A percentile compares a stretch with the other conserved stretches of the same genome.
Conservation (phyloP, 2,888 invertebrate genomes). For the Agrotis puta region DNA sequence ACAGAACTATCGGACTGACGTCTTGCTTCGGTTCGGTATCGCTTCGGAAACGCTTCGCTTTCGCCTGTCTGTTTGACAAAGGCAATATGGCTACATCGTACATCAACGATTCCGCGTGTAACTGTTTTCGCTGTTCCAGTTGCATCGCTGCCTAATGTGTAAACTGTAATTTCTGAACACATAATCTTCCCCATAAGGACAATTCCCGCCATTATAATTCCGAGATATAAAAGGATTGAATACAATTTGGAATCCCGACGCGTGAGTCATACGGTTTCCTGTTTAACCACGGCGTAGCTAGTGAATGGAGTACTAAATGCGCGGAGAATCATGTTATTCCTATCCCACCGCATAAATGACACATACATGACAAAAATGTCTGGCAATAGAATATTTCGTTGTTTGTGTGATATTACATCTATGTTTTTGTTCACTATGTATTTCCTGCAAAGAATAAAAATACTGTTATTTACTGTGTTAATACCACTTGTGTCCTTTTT, state of each 20-base stretch:
- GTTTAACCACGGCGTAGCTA: conserved; percentile 12
- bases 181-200: conserved; percentile 25
- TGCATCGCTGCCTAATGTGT: too few relatives aligned
- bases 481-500: too few relatives aligned
- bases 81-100: too few relatives aligned
- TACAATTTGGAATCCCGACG: conserved; percentile 55
- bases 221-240: conserved; percentile 52
- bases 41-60: too few relatives aligned
- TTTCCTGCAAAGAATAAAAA: background rate
- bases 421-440: background rate
- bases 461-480: too few relatives aligned
- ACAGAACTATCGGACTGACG: too few relatives aligned
- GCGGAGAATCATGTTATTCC: background rate
- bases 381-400: too few relatives aligned
- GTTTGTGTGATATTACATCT: background rate
- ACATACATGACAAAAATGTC: background rate
- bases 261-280: conserved; percentile 59
- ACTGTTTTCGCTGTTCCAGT: too few relatives aligned
- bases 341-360: background rate
- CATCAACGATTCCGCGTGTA: too few relatives aligned
- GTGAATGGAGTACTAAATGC: conserved; percentile 23
- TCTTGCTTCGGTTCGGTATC: too few relatives aligned
- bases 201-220: conserved; percentile 41
- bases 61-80: too few relatives aligned
- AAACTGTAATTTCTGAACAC: conserved; percentile 18